These are phyloP conservation scores for Archilochus colubris DNA, from an alignment of 2,113 vertebrate genomes.

Conservation along the genomic window DNA sequence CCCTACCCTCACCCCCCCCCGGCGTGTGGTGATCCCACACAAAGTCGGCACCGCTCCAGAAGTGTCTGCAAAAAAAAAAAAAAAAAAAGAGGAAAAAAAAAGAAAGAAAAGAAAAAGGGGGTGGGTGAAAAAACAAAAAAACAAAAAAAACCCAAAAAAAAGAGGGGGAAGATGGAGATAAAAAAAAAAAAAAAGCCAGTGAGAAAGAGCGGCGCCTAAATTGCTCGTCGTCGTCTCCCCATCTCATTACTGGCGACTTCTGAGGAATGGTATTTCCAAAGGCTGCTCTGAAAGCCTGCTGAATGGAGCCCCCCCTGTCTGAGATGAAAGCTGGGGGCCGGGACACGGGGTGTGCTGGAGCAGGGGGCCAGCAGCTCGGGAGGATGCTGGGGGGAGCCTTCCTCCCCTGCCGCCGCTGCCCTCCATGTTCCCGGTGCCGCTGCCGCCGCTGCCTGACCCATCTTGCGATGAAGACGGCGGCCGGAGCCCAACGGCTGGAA, in stretches of 20 bases:
- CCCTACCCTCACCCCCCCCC: not conserved
- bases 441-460: constrained; percentile 78
- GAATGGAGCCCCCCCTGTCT: constrained; percentile 78
- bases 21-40: constrained; percentile 36
- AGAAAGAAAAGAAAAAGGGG: not conserved
- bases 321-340: constrained; percentile 83
- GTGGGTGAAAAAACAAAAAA: not conserved
- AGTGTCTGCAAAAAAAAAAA: constrained; percentile 33
- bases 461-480: constrained; percentile 79
- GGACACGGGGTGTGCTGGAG: constrained; percentile 68
- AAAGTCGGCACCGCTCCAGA: constrained; percentile 66
- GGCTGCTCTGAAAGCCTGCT: constrained; percentile 77
- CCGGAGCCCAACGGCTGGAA: not conserved
- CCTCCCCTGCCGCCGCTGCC: constrained; percentile 73
- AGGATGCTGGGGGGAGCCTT: constrained; percentile 75
- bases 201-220: constrained; percentile 67
- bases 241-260: constrained; percentile 87
- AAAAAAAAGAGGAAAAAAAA: not conserved
- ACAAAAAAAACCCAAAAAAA: not conserved
- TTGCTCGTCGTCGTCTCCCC: constrained; percentile 80
- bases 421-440: constrained; percentile 79
- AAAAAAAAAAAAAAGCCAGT: not conserved
- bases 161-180: not conserved
- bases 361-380: constrained; percentile 71
- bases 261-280: constrained; percentile 80